These are phyloP conservation scores for Atherix ibis DNA, from an alignment of 2,888 invertebrate genomes.

Conservation along the genomic window DNA sequence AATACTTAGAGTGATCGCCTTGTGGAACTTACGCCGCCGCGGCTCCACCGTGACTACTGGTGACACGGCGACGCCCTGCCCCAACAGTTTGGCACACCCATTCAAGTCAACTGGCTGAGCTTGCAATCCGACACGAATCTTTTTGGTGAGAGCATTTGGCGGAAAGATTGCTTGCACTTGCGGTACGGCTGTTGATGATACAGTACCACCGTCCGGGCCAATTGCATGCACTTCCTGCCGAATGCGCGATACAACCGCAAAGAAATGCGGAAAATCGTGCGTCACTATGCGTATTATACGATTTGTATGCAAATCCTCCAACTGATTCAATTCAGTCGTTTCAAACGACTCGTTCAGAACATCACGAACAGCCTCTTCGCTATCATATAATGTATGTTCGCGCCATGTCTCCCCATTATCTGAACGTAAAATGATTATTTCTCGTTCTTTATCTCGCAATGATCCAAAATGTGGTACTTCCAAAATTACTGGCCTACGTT, in stretches of 20 bases:
- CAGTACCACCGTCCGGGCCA: slow-evolving; percentile 93
- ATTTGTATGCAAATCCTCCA: slow-evolving; percentile 73
- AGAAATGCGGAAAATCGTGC: slow-evolving; percentile 95
- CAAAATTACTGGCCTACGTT: slow-evolving; percentile 67
- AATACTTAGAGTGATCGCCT: slow-evolving; percentile 92
- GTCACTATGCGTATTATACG: slow-evolving; percentile 89
- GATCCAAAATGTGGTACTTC: slow-evolving; percentile 98
- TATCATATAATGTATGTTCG: slow-evolving; percentile 78
- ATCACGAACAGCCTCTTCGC: slow-evolving; percentile 78
- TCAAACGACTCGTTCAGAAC: slow-evolving; percentile 86
- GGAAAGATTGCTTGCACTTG: slow-evolving; percentile 79
- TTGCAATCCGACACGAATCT: slow-evolving; percentile 94
- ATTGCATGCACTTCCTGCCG: slow-evolving; percentile 94
- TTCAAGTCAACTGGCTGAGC: slow-evolving; percentile 87
- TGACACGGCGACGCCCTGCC: slow-evolving; percentile 91
- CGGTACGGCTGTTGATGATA: slow-evolving; percentile 86
- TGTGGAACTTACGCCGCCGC: slow-evolving; percentile 92
- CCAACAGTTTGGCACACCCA: slow-evolving; percentile 70
- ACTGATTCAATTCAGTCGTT: slow-evolving; percentile 49
- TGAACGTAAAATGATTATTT: slow-evolving; percentile 88
- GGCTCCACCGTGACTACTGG: slow-evolving; percentile 98
- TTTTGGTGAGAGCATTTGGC: slow-evolving; percentile 92
- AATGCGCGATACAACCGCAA: slow-evolving; percentile 87
- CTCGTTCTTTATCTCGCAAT: slow-evolving; percentile 80
- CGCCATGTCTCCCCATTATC: slow-evolving; percentile 99